Conservation (phyloP, 2,888 invertebrate genomes). For the Callyntrura sp. region DNA sequence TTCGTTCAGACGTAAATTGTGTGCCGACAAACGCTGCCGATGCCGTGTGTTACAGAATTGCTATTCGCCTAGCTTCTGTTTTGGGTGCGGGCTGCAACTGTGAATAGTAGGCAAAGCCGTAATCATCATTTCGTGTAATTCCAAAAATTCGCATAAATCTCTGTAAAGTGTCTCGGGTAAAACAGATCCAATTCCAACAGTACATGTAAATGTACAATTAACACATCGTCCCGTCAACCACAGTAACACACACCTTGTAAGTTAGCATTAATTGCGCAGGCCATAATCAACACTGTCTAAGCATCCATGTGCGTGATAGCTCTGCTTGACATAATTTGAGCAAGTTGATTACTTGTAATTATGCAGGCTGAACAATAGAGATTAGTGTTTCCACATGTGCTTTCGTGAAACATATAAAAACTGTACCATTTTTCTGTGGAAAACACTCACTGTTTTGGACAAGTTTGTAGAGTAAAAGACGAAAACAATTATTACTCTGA, state of each 20-base stretch:
- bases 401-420: conserved; percentile 11
- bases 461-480: conserved; percentile 17
- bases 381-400: background rate
- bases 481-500: background rate
- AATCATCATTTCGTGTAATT: background rate
- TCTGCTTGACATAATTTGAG: conserved; percentile 11
- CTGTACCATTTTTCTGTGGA: background rate
- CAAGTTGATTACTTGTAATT: background rate
- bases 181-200: background rate
- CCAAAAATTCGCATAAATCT: background rate
- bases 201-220: background rate
- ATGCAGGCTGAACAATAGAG: conserved; percentile 6
- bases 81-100: background rate
- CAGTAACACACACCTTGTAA: conserved; percentile 10
- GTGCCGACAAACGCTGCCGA: background rate
- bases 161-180: background rate
- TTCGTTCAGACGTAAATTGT: background rate
- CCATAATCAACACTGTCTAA: background rate
- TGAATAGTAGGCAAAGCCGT: background rate
- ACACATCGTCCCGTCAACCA: background rate
- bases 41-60: background rate
- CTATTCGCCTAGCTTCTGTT: background rate
- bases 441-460: background rate
- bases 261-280: conserved; percentile 27
- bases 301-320: conserved; percentile 26